A percentile compares a stretch with the other conserved stretches of the same genome.
phyloP scores from a whole-genome alignment of 2,113 vertebrate species.

The Cygnus buccinator region DNA sequence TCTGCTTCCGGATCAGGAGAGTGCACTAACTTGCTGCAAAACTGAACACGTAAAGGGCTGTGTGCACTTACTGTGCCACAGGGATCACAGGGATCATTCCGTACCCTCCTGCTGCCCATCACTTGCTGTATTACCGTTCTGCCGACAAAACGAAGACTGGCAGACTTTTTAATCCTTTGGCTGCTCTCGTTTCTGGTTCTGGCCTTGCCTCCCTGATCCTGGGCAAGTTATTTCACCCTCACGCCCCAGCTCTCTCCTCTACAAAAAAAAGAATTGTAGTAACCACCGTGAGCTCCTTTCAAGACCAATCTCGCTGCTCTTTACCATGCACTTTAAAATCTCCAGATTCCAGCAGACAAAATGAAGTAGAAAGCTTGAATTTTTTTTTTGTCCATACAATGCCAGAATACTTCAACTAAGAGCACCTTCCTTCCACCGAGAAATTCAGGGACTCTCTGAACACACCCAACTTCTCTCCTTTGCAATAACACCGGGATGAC shows the following conservation, averaged over 20 bases:
- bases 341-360: neutral
- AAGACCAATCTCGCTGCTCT: neutral
- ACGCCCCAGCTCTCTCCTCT: neutral
- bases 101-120: neutral
- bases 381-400: neutral
- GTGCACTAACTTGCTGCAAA: neutral
- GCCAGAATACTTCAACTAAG: neutral
- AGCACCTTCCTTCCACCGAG: neutral
- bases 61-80: neutral
- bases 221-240: neutral
- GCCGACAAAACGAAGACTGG: neutral
- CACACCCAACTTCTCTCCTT: neutral
- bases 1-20: neutral
- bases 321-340: neutral
- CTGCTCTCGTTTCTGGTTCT: neutral
- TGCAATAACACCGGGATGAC: neutral
- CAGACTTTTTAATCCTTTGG: neutral
- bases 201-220: neutral
- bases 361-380: neutral
- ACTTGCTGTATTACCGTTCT: neutral
- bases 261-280: neutral
- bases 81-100: neutral
- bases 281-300: rapidly evolving
- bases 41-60: neutral
- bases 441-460: neutral